Evolutionary conservation across 2,888 invertebrate genomes (phyloP).

Genomic region (Onthophagus sagittarius): DNA sequence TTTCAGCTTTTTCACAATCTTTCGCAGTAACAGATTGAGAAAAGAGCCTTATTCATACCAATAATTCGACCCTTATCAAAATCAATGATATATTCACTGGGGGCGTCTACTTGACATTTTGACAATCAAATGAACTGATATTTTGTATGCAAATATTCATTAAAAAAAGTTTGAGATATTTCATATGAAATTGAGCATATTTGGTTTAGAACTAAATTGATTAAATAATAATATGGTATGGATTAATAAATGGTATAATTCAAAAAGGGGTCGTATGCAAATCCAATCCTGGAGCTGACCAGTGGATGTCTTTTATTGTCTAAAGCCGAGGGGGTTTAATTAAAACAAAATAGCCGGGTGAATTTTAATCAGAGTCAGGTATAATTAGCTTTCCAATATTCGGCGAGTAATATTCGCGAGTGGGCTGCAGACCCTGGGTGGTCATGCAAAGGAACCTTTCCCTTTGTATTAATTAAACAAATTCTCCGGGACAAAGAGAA

Average conservation of each 20-base stretch:
- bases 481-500: slow-evolving; percentile 10
- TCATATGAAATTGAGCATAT: too few relatives aligned
- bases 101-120: too few relatives aligned
- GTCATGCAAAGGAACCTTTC: slow-evolving; percentile 9
- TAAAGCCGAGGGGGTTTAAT: slow-evolving; percentile 18
- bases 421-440: background rate
- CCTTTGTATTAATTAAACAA: slow-evolving; percentile 12
- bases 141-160: too few relatives aligned
- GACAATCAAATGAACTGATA: too few relatives aligned
- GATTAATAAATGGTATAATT: background rate
- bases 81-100: too few relatives aligned
- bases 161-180: too few relatives aligned
- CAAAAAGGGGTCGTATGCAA: background rate
- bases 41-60: too few relatives aligned
- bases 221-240: background rate
- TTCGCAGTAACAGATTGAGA: too few relatives aligned
- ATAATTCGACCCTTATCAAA: too few relatives aligned
- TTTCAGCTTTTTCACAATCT: too few relatives aligned
- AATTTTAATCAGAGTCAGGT: slow-evolving; percentile 34
- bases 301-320: slow-evolving; percentile 1
- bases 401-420: slow-evolving; percentile 11
- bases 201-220: too few relatives aligned
- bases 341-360: slow-evolving; percentile 23
- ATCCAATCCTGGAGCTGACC: background rate
- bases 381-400: slow-evolving; percentile 38